phyloP scores from a whole-genome alignment of 1,140 invertebrate species.

The Diabrotica virgifera region DNA sequence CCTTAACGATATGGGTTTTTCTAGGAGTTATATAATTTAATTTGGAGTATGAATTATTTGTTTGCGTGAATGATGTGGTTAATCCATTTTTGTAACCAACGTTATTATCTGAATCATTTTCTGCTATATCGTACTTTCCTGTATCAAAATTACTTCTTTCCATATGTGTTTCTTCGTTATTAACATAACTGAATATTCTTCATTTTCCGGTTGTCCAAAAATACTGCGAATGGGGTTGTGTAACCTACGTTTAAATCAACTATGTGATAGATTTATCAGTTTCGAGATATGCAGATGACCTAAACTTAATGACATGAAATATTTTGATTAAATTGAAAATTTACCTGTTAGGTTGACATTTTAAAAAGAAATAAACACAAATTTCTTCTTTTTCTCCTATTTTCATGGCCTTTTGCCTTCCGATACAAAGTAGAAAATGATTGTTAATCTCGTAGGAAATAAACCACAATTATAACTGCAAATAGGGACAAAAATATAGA shows the following conservation, averaged over 20 bases:
- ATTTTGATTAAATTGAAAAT: background rate
- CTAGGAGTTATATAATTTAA: background rate
- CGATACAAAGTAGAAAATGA: no score
- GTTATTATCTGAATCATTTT: background rate
- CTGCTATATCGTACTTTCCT: background rate
- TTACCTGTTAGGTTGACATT: background rate
- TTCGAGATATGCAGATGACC: background rate
- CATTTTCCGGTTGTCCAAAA: no score
- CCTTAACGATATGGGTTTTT: constrained; percentile 11
- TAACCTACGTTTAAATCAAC: no score
- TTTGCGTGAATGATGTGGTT: background rate
- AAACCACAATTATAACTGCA: no score
- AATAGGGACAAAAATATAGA: no score
- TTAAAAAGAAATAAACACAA: background rate
- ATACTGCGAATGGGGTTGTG: no score
- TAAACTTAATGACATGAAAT: background rate
- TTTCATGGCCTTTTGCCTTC: no score
- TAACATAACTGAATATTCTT: no score
- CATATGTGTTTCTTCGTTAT: background rate
- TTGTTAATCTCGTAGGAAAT: no score
- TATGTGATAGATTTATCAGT: background rate
- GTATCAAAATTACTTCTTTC: background rate
- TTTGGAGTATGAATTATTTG: constrained; percentile 3
- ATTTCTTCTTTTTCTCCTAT: no score
- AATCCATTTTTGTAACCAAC: background rate